Conservation (phyloP, 2,113 vertebrate species). For the Pygathrix nemaeus region DNA sequence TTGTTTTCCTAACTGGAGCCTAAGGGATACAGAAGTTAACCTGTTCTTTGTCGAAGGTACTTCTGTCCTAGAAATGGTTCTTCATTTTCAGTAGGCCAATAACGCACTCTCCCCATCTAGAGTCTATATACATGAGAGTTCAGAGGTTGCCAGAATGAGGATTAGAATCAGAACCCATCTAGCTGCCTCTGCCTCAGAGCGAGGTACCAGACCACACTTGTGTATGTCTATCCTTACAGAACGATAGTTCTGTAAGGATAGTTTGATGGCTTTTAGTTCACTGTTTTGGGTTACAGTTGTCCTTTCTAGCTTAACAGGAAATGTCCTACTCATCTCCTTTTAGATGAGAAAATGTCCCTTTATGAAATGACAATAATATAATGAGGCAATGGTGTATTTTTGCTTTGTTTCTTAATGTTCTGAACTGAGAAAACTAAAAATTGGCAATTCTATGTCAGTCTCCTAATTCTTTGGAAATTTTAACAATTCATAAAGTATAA, state of each 20-base stretch:
- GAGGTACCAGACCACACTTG: not conserved
- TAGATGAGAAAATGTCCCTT: not conserved
- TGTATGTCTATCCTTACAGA: not conserved
- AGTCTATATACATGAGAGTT: not conserved
- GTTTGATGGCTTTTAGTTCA: not conserved
- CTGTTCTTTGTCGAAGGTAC: not conserved
- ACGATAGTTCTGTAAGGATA: not conserved
- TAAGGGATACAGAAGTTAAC: not conserved
- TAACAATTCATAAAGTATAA: not conserved
- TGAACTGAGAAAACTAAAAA: not conserved
- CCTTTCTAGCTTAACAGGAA: not conserved
- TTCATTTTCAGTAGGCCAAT: not conserved
- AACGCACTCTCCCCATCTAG: not conserved
- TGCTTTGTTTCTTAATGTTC: not conserved
- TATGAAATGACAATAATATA: not conserved
- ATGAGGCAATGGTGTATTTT: not conserved
- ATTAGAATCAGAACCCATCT: not conserved
- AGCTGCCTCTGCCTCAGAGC: not conserved
- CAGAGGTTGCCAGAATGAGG: not conserved
- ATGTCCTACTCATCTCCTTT: not conserved
- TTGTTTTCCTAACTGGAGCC: not conserved
- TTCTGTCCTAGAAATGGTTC: not conserved
- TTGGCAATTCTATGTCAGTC: not conserved
- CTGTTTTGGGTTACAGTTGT: not conserved
- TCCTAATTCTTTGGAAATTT: constrained; percentile 14